Percentiles rank a stretch among this genome's conserved stretches.
Evolutionary conservation across 1,140 invertebrate genomes (phyloP).

Genomic region (Coelopa frigida): DNA sequence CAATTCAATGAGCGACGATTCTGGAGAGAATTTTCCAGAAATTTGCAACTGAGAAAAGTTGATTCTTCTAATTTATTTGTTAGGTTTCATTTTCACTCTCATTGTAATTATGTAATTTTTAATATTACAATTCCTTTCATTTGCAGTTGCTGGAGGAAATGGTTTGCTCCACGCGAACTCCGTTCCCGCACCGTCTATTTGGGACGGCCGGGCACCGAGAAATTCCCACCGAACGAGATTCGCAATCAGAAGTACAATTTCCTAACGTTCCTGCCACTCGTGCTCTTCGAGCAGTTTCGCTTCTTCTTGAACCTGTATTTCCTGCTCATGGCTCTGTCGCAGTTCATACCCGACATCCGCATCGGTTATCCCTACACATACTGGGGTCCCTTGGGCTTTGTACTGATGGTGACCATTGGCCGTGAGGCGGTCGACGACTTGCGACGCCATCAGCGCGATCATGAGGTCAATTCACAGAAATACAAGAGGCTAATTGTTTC

Average conservation of each 20-base stretch:
- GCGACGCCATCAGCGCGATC: conserved; percentile 81
- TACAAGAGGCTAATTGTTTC: conserved; percentile 59
- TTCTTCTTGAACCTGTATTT: conserved; percentile 99
- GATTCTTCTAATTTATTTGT: background rate
- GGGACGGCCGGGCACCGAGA: conserved; percentile 57
- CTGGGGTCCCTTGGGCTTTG: conserved; percentile 97
- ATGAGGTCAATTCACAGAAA: conserved; percentile 90
- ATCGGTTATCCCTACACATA: conserved; percentile 98
- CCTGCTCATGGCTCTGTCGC: conserved; percentile 93
- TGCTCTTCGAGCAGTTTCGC: conserved; percentile 97
- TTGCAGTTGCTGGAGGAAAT: conserved; percentile 62
- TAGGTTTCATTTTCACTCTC: too few relatives aligned
- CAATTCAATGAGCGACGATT: too few relatives aligned
- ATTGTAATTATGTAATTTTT: too few relatives aligned
- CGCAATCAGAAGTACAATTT: conserved; percentile 98
- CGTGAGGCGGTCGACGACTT: conserved; percentile 96
- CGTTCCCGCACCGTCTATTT: conserved; percentile 59
- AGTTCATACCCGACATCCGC: conserved; percentile 93
- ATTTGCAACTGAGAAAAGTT: background rate
- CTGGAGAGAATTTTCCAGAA: too few relatives aligned
- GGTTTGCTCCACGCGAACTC: conserved; percentile 59
- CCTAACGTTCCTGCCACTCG: conserved; percentile 94
- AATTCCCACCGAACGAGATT: conserved; percentile 92
- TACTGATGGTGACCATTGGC: conserved; percentile 89
- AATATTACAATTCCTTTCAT: conserved; percentile 6